A percentile compares a stretch with the other conserved stretches of the same genome.
phyloP scores from a whole-genome alignment of 2,113 vertebrate genomes.

The Balaenoptera acutorostrata region DNA sequence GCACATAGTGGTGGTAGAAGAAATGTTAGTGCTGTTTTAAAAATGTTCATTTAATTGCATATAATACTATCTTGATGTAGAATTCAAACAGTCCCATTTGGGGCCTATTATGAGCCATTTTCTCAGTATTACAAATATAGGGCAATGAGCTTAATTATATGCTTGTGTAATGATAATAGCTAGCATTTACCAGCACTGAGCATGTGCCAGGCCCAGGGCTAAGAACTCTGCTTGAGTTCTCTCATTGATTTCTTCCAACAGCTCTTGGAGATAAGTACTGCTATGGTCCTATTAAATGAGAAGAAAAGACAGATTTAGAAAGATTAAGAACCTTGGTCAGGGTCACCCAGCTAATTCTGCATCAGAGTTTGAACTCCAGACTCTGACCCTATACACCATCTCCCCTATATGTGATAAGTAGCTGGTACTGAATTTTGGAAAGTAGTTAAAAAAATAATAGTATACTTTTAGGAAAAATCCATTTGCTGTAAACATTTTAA shows the following conservation, averaged over 20 bases:
- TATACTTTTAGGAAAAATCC: neutral
- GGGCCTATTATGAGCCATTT: constrained; percentile 38
- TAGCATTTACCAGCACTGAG: constrained; percentile 28
- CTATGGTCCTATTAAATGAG: neutral
- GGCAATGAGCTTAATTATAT: constrained; percentile 51
- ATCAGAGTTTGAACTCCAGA: neutral
- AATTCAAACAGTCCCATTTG: neutral
- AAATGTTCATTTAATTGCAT: constrained; percentile 27
- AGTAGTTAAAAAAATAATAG: neutral
- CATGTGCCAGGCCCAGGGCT: constrained; percentile 12
- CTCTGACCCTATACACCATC: neutral
- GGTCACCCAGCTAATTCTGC: neutral
- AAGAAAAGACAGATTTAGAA: constrained; percentile 4
- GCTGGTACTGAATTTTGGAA: neutral
- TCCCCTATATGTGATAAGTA: neutral
- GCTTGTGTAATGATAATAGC: constrained; percentile 35
- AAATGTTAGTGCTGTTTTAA: neutral
- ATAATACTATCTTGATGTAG: neutral
- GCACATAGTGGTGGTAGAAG: neutral
- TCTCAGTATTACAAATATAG: constrained; percentile 47
- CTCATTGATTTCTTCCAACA: constrained; percentile 8
- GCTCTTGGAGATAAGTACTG: neutral
- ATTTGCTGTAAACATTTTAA: neutral
- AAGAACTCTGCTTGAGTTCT: constrained; percentile 34
- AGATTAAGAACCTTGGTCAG: constrained; percentile 9